Conservation (phyloP, 1,140 invertebrate genomes). For the Trypoxylus dichotomus region DNA sequence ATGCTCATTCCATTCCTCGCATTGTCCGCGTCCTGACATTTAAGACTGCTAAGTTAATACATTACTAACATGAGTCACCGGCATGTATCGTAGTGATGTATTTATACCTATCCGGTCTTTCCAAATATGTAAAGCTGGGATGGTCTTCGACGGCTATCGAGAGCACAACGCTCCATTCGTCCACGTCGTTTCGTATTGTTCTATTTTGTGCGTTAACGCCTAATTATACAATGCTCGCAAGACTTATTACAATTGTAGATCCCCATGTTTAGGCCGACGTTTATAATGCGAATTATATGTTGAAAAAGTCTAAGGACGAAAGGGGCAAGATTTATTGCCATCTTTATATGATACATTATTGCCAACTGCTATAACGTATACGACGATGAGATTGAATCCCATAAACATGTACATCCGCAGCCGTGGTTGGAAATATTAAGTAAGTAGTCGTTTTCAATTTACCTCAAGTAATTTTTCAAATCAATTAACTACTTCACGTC, state of each 20-base stretch:
- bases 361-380: neutral
- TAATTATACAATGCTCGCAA: conserved; percentile 15
- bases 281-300: conserved; percentile 24
- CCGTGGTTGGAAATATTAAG: too few relatives aligned
- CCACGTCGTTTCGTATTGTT: neutral
- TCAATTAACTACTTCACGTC: too few relatives aligned
- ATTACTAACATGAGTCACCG: conserved; percentile 38
- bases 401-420: neutral
- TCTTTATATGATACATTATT: neutral
- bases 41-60: conserved; percentile 36
- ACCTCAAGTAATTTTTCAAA: too few relatives aligned
- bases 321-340: neutral
- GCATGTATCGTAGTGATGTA: conserved; percentile 10
- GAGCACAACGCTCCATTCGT: neutral
- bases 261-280: neutral
- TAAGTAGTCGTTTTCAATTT: too few relatives aligned
- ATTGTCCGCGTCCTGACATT: conserved; percentile 38
- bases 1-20: conserved; percentile 34
- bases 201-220: conserved; percentile 8
- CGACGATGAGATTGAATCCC: neutral
- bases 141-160: conserved; percentile 32
- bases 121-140: conserved; percentile 40
- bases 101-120: conserved; percentile 36
- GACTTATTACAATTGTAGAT: conserved; percentile 24
- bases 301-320: neutral